Evolutionary conservation across 2,113 vertebrate genomes (phyloP).

Genomic region (Gasterosteus aculeatus): DNA sequence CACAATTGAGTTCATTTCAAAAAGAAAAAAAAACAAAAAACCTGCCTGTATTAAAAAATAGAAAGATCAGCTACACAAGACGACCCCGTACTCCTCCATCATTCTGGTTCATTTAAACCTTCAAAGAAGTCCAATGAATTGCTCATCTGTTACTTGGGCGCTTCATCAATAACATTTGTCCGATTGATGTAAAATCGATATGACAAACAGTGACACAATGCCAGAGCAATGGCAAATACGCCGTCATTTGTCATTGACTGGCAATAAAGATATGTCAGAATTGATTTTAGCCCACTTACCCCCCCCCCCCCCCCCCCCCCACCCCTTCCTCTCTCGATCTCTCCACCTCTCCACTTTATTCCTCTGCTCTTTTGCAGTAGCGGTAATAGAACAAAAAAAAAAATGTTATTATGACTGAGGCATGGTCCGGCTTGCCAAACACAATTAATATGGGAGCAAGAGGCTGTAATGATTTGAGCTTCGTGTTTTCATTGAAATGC

Average conservation of each 20-base stretch:
- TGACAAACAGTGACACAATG: constrained; percentile 70
- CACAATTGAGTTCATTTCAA: constrained; percentile 30
- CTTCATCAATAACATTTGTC: constrained; percentile 78
- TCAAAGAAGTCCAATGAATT: constrained; percentile 67
- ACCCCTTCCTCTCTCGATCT: background rate
- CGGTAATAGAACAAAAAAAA: constrained; percentile 53
- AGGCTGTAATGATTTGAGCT: constrained; percentile 44
- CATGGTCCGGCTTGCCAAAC: constrained; percentile 60
- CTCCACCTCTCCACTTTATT: background rate
- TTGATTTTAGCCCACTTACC: constrained; percentile 68
- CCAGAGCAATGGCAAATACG: constrained; percentile 68
- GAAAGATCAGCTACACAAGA: constrained; percentile 13
- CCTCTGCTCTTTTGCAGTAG: constrained; percentile 43
- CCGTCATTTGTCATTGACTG: constrained; percentile 75
- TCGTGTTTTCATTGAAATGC: constrained; percentile 34
- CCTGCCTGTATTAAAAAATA: constrained; percentile 20
- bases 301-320: background rate
- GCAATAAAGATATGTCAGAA: constrained; percentile 81
- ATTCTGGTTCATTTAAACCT: constrained; percentile 67
- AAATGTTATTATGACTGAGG: constrained; percentile 59
- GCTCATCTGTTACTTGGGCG: constrained; percentile 63
- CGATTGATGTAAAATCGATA: constrained; percentile 78
- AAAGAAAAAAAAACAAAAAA: background rate
- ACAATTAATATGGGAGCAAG: constrained; percentile 61
- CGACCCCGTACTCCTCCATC: background rate